These are phyloP conservation scores for Misgurnus anguillicaudatus DNA, from an alignment of 2,113 vertebrate species.

Conservation along the genomic window DNA sequence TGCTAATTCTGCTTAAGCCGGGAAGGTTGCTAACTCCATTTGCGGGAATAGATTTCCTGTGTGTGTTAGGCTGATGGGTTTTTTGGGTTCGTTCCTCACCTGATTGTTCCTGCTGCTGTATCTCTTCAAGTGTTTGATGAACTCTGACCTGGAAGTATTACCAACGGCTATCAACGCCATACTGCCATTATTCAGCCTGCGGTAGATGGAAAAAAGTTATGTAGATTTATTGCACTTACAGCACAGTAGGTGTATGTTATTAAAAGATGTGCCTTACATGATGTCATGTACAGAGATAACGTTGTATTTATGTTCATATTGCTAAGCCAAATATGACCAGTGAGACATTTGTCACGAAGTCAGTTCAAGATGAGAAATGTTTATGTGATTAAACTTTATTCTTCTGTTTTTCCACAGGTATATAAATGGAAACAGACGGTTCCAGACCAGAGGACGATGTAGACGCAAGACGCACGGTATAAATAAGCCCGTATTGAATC, in stretches of 20 bases:
- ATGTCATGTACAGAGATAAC: background rate
- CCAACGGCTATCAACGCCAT: constrained; percentile 83
- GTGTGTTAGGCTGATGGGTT: background rate
- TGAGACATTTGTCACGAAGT: background rate
- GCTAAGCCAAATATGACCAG: background rate
- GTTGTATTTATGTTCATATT: background rate
- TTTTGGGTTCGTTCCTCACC: constrained; percentile 3
- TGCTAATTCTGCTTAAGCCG: constrained; percentile 73
- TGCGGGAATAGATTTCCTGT: constrained; percentile 49
- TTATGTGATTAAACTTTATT: background rate
- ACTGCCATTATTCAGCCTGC: constrained; percentile 89
- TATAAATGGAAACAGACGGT: background rate
- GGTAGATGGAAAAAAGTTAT: constrained; percentile 52
- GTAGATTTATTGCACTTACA: background rate
- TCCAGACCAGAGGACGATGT: constrained; percentile 1
- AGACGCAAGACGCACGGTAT: background rate
- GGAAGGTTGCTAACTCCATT: constrained; percentile 64
- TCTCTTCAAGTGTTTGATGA: constrained; percentile 94
- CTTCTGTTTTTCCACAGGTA: background rate
- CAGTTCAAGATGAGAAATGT: background rate
- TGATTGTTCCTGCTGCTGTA: constrained; percentile 72
- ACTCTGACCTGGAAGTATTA: constrained; percentile 88
- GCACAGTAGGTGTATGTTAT: background rate
- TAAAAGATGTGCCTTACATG: background rate
- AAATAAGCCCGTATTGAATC: background rate